Conservation (phyloP, 2,113 vertebrate genomes). For the Cyanoramphus novaezelandiae region DNA sequence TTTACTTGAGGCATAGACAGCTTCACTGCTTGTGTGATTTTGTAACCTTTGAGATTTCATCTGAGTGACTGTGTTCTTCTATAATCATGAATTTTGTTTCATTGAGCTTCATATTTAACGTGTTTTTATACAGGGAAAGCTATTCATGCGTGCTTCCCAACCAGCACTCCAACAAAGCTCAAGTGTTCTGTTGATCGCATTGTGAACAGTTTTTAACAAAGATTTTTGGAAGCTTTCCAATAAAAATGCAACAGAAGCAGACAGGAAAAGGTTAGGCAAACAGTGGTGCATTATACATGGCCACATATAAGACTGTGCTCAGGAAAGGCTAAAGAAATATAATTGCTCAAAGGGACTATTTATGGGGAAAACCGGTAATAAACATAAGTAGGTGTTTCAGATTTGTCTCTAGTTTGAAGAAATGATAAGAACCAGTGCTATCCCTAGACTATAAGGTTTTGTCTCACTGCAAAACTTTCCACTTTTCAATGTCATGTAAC, state of each 20-base stretch:
- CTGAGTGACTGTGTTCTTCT: neutral
- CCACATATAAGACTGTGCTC: neutral
- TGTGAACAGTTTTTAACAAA: conserved; percentile 36
- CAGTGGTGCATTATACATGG: conserved; percentile 28
- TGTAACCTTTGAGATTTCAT: neutral
- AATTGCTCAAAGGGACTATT: conserved; percentile 30
- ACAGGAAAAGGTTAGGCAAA: conserved; percentile 19
- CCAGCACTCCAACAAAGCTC: conserved; percentile 22
- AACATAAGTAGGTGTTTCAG: neutral
- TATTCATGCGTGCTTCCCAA: conserved; percentile 5
- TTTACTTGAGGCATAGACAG: neutral
- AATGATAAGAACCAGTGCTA: neutral
- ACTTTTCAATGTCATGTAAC: neutral
- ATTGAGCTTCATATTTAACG: neutral
- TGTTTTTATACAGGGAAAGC: neutral
- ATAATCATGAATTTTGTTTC: neutral
- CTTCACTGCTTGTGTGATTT: neutral
- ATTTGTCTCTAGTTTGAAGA: neutral
- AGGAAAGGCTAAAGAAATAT: conserved; percentile 13
- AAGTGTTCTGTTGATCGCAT: conserved; percentile 45
- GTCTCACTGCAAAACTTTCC: neutral
- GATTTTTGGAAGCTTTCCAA: conserved; percentile 48
- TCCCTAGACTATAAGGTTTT: neutral
- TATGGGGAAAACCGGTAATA: neutral
- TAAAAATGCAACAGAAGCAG: conserved; percentile 61